Percentiles rank a stretch among this genome's conserved stretches.
Conservation (phyloP, 2,797 vertebrate genomes). For the Sebastes taczanowskii region DNA sequence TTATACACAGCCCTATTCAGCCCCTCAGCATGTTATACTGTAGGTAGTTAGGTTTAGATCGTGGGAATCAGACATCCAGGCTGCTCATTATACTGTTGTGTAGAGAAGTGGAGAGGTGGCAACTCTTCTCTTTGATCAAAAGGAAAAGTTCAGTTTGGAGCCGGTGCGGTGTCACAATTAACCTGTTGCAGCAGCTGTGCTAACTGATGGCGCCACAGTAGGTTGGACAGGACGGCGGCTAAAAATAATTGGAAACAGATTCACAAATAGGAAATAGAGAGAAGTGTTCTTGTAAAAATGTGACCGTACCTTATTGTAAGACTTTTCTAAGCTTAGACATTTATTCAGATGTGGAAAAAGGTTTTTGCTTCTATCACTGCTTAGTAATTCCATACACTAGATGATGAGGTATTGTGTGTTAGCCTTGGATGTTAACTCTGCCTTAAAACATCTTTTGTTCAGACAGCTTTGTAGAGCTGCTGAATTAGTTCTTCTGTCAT, state of each 20-base stretch:
- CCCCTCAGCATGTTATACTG: background rate
- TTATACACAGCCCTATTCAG: background rate
- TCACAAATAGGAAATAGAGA: conserved; percentile 13
- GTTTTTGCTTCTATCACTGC: background rate
- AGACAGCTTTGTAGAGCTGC: background rate
- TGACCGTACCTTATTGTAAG: background rate
- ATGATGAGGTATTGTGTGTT: background rate
- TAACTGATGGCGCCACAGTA: background rate
- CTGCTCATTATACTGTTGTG: conserved; percentile 34
- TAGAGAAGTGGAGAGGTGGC: background rate
- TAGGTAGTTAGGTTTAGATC: background rate
- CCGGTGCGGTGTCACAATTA: conserved; percentile 12
- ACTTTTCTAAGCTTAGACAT: background rate
- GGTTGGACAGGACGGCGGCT: conserved; percentile 2
- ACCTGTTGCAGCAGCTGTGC: conserved; percentile 12
- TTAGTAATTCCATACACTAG: background rate
- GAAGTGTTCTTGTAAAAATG: background rate
- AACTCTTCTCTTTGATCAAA: conserved; percentile 12
- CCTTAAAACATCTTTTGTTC: background rate
- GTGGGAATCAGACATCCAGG: background rate
- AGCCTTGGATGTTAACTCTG: background rate
- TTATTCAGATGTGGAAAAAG: background rate
- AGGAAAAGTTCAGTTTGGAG: conserved; percentile 1
- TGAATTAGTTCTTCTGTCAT: background rate
- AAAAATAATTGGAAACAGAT: conserved; percentile 32